Base-by-base conservation (phyloP, 2,113 vertebrate species). In the Alligator mississippiensis region DNA sequence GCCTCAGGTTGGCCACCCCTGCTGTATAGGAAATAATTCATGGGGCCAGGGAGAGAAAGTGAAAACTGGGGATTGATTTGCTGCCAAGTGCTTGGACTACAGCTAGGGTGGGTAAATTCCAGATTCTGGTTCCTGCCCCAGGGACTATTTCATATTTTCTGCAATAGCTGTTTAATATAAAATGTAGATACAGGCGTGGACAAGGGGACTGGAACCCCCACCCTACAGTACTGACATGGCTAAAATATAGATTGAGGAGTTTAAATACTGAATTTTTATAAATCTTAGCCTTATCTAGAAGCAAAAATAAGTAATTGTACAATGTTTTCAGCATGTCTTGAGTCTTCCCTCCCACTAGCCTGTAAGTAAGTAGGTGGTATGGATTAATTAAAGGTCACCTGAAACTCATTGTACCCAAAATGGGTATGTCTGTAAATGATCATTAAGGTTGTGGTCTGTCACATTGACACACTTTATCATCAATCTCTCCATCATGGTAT, bases 271-370 rank as follows among this genome's bases (percentile, higher is more conserved):
- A 47, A 47, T 9, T 84, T 77, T 25, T 55, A 7, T 12, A 38
- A 30, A 85, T 6, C 55, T 81, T 93, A 68, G n/a, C 81, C 64
- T 80, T 64, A 55, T 70, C 85, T 25, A 55, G 9, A 11, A 4
- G 70, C 17, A 93, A 30, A 63, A 91, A 81, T 64, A 94, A 85
- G 85, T 55, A 63, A 92, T 24, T 89, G 55, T 75, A 30, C 58
- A 62, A 17, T 57, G 83, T 47, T 12, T 38, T 88, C 87, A 94
- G 64, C 58, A 92, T 34, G n/a, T 11, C 30, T 70, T 70, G 30
- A 5, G 30, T 34, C 68, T 70, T 70, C 68, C 68, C 10, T 21
- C 68, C 68, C 34, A 21, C 68, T 70, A 11, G 5, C 11, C 68
- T 70, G 68, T 38, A 30, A 21, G 34, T 34, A 19, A 70, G 19